Base-by-base conservation (phyloP, 2,113 vertebrate species). In the Zosterops hypoxanthus region DNA sequence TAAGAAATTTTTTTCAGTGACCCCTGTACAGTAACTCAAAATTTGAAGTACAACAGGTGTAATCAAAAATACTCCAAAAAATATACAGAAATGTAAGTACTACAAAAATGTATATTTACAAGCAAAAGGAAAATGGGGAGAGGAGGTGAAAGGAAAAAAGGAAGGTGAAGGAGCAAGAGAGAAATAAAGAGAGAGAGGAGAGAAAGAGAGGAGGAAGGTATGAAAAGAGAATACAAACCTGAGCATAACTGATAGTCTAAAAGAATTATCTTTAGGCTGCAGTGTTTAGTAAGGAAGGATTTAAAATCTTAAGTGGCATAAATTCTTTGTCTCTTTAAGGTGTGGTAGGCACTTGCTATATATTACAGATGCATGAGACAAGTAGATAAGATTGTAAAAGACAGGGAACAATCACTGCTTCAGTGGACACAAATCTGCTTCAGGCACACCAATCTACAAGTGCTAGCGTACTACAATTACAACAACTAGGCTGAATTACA, bases 401-500 rank as follows among this genome's bases (percentile, higher is more conserved):
- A 25, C 56, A 88, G 49, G 65, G 84, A 93, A 77, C 68, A 68
- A 84, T 79, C 56, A 78, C 23, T 90, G 39, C 39, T 39, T 39
- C 39, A 39, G 39, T 39, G 87, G 93, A 96, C 24, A 20, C 65
- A 83, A 63, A 60, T 94, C 33, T 92, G 94, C 95, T 97, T 92
- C 92, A 92, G 95, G 76, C 91, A 70, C 69, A 88, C 82, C 92
- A 88, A 95, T 94, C 96, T 94, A 96, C 94, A 97, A 97, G 94
- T 95, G 90, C 79, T 88, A 95, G 88, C 33, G 0, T 83, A 87
- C 97, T 96, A 96, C 91, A 96, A 93, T 97, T 97, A 96, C 97
- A 97, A 96, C 94, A 95, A 97, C 90, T 90, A 94, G 44, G 78
- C 23, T 98, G 97, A 98, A 98, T 98, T 98, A 98, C 96, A 97